Evolutionary conservation across 1,140 invertebrate species (phyloP), one percentile per base, ranked within the genome.

Genomic region (Sitobion miscanthi): DNA sequence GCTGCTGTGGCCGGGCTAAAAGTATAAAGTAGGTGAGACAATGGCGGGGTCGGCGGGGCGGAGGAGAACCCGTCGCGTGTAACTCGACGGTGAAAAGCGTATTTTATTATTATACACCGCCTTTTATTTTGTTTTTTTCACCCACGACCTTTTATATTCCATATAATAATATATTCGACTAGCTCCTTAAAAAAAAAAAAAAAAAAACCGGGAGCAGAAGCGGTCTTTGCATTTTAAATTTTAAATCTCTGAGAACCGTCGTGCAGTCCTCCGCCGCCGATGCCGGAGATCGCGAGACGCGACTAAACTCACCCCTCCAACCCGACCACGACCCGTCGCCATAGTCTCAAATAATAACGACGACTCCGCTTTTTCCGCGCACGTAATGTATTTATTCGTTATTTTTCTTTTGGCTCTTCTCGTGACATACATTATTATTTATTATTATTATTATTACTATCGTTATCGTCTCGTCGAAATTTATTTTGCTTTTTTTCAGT

Each of bases 61-160:
- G 20, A 14, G 85, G 85, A 45, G 83, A 38, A 77, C 42, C 42
- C 30, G 69, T 38, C 90, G 17, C 23, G 42, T 91, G 45, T 91
- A 83, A 82, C 30, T 35, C 45, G 30, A 83, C 45, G 62, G 90
- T 83, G 83, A 77, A 77, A 91, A 91, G 6, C 90, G 57, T 89
- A 57, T 92, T 92, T 92, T 52, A 92, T 92, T 92, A 83, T 92
- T 82, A 92, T 83, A 92, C 54, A 83, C 30, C 21, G 8, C 35
- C 20, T 90, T 90, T 62, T 20, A n/a, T 69, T 90, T 47, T 6
- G 62, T 69, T 52, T 88, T 49, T 88, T 88, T 52, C 30, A 1
- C 38, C 14, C 23, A 25, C 49, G 23, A 38, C 35, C 35, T 54
- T 90, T 69, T 52, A 3, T 35, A n/a, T 77, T 77, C 62, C n/a